Conservation (phyloP, 2,888 invertebrate genomes). For the Andrena praecox region DNA sequence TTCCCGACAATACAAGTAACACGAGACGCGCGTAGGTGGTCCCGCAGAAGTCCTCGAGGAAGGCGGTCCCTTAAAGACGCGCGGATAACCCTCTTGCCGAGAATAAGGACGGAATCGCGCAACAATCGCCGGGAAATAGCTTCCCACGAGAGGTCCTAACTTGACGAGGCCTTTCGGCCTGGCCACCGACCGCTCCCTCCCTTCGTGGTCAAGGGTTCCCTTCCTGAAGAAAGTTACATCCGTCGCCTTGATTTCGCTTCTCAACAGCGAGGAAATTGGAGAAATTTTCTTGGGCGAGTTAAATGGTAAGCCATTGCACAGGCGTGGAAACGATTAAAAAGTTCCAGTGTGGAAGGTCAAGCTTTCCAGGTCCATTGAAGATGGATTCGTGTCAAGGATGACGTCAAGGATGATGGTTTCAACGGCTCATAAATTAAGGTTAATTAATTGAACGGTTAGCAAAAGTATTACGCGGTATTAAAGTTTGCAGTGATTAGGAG, state of each 20-base stretch:
- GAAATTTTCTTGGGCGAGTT: too few relatives aligned
- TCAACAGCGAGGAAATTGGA: too few relatives aligned
- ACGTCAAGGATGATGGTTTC: too few relatives aligned
- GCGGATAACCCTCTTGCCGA: slow-evolving; percentile 25
- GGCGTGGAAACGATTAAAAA: too few relatives aligned
- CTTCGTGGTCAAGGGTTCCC: slow-evolving; percentile 3
- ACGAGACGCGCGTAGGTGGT: slow-evolving; percentile 65
- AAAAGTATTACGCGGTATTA: too few relatives aligned
- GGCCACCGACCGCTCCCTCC: slow-evolving; percentile 18
- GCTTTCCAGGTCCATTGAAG: too few relatives aligned
- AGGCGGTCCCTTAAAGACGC: slow-evolving; percentile 29
- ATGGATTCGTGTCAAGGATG: too few relatives aligned
- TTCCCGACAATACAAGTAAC: slow-evolving; percentile 61
- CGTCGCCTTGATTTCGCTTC: neutral
- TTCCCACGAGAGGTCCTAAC: slow-evolving; percentile 39
- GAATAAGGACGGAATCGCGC: slow-evolving; percentile 47
- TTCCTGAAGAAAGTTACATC: neutral
- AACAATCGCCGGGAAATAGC: slow-evolving; percentile 52
- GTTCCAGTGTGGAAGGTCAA: too few relatives aligned
- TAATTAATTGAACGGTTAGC: too few relatives aligned
- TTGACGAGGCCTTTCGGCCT: slow-evolving; percentile 16
- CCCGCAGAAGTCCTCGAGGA: slow-evolving; percentile 16
- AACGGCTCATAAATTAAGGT: too few relatives aligned
- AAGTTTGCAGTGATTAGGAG: too few relatives aligned
- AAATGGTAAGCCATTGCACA: too few relatives aligned